These are phyloP conservation scores for Drosophila atroscutellata DNA, from an alignment of 2,888 invertebrate genomes.

Conservation along the genomic window DNA sequence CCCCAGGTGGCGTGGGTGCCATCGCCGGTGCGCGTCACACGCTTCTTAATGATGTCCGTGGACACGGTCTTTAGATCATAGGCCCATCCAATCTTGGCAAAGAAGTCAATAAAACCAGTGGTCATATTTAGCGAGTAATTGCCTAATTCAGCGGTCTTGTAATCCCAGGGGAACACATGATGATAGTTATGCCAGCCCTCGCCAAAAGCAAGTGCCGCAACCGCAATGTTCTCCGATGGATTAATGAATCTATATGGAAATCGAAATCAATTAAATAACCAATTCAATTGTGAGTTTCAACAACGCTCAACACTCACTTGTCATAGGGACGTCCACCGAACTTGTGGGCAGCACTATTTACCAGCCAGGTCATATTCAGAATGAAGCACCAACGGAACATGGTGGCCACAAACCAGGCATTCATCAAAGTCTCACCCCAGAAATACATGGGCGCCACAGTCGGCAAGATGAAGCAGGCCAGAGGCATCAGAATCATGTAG, in stretches of 20 bases:
- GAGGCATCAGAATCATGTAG: slow-evolving; percentile 90
- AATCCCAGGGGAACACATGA: slow-evolving; percentile 94
- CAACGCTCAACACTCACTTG: slow-evolving; percentile 85
- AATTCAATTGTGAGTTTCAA: background rate
- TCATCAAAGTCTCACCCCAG: slow-evolving; percentile 91
- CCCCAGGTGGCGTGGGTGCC: slow-evolving; percentile 92
- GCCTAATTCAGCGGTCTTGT: slow-evolving; percentile 92
- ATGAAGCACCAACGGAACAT: slow-evolving; percentile 92
- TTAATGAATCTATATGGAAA: slow-evolving; percentile 86
- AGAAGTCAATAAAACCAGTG: slow-evolving; percentile 91
- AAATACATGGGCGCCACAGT: slow-evolving; percentile 90
- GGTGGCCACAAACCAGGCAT: slow-evolving; percentile 89
- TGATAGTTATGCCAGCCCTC: slow-evolving; percentile 95
- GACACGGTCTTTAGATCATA: slow-evolving; percentile 94
- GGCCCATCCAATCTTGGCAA: slow-evolving; percentile 93
- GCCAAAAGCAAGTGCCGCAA: slow-evolving; percentile 88
- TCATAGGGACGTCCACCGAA: slow-evolving; percentile 92
- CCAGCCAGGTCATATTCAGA: slow-evolving; percentile 95
- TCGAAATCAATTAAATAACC: background rate
- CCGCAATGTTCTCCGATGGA: slow-evolving; percentile 88
- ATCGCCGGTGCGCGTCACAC: slow-evolving; percentile 91
- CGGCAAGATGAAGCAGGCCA: slow-evolving; percentile 92
- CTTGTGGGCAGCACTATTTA: slow-evolving; percentile 95
- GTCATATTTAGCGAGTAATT: slow-evolving; percentile 90
- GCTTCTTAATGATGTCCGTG: slow-evolving; percentile 88